A percentile compares a stretch with the other conserved stretches of the same genome.
phyloP scores from a whole-genome alignment of 37 sponge, comb jelly and placozoan genomes.

The Halisarca cf. caerulea region DNA sequence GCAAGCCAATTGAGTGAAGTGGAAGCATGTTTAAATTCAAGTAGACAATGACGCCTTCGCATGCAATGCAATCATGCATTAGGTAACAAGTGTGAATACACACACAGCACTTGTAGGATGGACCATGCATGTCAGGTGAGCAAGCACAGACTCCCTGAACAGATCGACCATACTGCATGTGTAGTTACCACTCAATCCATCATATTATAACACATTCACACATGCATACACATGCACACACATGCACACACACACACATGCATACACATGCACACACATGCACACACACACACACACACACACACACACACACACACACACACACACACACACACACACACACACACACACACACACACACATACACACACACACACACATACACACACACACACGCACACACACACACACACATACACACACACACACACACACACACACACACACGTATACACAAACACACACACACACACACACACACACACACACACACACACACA shows the following conservation, averaged over 20 bases:
- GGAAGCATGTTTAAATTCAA: too few species aligned
- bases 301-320: constrained; percentile 13
- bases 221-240: too few species aligned
- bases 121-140: too few species aligned
- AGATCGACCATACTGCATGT: too few species aligned
- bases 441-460: neutral
- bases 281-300: neutral
- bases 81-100: too few species aligned
- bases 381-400: constrained; percentile 28
- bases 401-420: constrained; percentile 30
- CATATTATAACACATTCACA: too few species aligned
- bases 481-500: neutral
- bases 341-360: constrained; percentile 27
- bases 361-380: constrained; percentile 28
- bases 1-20: too few species aligned
- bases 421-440: constrained; percentile 23
- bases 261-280: neutral
- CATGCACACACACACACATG: neutral
- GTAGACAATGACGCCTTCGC: too few species aligned
- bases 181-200: too few species aligned
- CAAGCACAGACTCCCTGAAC: too few species aligned
- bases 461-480: neutral
- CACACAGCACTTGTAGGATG: too few species aligned
- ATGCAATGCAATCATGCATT: too few species aligned
- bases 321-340: constrained; percentile 27